Conservation (phyloP, 2,113 vertebrate species). For the Dryoscopus gambensis region DNA sequence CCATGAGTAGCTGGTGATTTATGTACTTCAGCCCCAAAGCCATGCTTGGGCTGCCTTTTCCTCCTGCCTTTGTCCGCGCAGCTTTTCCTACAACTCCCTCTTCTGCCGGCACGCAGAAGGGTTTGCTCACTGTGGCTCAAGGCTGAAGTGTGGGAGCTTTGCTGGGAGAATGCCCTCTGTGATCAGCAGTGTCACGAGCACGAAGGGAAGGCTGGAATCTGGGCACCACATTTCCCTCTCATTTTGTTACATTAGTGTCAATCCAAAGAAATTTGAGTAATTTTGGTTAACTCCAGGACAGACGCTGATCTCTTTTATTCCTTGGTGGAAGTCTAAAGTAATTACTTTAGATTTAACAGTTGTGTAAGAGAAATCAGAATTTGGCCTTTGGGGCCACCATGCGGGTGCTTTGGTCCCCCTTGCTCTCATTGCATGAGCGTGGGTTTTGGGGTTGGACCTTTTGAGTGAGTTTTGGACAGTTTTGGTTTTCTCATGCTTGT, state of each 20-base stretch:
- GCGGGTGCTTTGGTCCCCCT: not conserved
- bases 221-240: not conserved
- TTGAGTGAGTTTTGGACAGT: not conserved
- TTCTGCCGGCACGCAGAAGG: slow-evolving; percentile 58
- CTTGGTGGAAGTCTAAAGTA: slow-evolving; percentile 18
- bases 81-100: slow-evolving; percentile 69
- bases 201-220: not conserved
- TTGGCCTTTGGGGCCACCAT: not conserved
- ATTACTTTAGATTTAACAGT: not conserved
- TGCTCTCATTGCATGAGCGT: fast-evolving
- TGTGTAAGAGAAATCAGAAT: not conserved
- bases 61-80: not conserved
- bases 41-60: not conserved
- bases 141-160: not conserved
- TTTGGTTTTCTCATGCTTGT: not conserved
- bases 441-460: not conserved
- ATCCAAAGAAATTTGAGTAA: not conserved
- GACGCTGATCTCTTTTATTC: slow-evolving; percentile 11
- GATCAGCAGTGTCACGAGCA: not conserved
- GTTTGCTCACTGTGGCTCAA: not conserved
- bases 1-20: not conserved
- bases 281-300: not conserved
- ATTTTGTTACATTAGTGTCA: slow-evolving; percentile 29
- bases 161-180: not conserved
- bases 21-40: not conserved